Evolutionary conservation across 2,113 vertebrate genomes (phyloP), one percentile per base, ranked within the genome.

Genomic region (Apaloderma vittatum): DNA sequence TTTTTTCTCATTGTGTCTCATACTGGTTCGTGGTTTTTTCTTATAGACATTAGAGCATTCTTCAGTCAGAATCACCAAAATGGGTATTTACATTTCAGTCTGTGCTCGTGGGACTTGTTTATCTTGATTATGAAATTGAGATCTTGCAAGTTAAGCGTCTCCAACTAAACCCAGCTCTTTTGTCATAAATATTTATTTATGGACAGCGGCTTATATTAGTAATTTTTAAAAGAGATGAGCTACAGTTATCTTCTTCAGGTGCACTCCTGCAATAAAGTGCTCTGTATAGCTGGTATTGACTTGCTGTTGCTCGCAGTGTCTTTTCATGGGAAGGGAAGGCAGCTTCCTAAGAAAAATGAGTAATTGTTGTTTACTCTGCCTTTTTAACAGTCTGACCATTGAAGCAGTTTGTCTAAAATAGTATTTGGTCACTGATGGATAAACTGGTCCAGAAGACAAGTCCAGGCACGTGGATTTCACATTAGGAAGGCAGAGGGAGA

Each of bases 301-400:
- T 51, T 73, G 20, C 59, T 96, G 94, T 51, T 73, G 20, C 59
- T 96, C 23, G 0, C 11, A 20, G 7, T 66, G 34, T 37, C 37
- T 95, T 91, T 95, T 51, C 40, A 43, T 24, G 77, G 65, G 72
- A 91, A 70, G 30, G 32, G 55, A 96, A 94, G 88, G 67, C 27
- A 95, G 58, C 26, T 94, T 94, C 67, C 36, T 83, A 92, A 93
- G 55, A 93, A 91, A 96, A 92, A 51, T 51, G 83, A 91, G 11
- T 75, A 76, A 95, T 67, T 75, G 78, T 70, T 92, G 63, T 92
- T 83, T 65, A 75, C 43, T 88, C 57, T 91, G 79, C 34, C 79
- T 94, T 55, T 80, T 96, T 85, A 97, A 88, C 63, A 87, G 45
- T 73, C 36, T 89, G 90, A 48, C 49, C 52, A 71, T 67, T 63